phyloP scores from a whole-genome alignment of 2,888 invertebrate species.

The Euspilapteryx auroguttella region DNA sequence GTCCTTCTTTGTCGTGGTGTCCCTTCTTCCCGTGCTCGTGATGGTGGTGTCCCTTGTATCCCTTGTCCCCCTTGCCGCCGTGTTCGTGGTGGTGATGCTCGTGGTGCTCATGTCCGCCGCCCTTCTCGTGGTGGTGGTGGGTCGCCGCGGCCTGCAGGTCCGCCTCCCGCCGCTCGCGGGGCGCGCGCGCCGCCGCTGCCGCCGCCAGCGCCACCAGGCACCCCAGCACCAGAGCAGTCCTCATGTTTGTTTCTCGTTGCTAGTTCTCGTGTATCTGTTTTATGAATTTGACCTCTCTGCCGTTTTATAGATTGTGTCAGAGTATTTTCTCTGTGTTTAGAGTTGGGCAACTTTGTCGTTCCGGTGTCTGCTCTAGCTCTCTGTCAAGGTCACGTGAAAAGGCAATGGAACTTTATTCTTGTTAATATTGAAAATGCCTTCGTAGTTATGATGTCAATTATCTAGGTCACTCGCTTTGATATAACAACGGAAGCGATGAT shows the following conservation, averaged over 20 bases:
- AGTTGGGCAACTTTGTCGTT: conserved; percentile 30
- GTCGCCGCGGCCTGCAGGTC: conserved; percentile 59
- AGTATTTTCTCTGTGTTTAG: conserved; percentile 29
- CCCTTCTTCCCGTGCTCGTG: conserved; percentile 71
- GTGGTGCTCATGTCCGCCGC: conserved; percentile 67
- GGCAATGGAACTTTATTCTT: background rate
- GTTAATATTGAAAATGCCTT: background rate
- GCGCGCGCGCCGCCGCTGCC: conserved; percentile 34
- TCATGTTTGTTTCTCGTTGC: conserved; percentile 27
- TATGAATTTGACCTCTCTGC: conserved; percentile 23
- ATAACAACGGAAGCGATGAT: too few relatives aligned
- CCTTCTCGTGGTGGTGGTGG: conserved; percentile 36
- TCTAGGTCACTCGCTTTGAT: too few relatives aligned
- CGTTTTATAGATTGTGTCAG: conserved; percentile 45
- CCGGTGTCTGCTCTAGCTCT: conserved; percentile 22
- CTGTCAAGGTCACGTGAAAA: conserved; percentile 29
- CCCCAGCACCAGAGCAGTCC: conserved; percentile 25
- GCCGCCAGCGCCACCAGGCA: conserved; percentile 34
- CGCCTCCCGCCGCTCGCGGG: conserved; percentile 42
- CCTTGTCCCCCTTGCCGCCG: conserved; percentile 70
- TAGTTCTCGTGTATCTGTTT: conserved; percentile 17
- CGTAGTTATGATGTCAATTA: too few relatives aligned
- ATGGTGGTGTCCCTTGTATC: conserved; percentile 68
- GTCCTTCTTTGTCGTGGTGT: conserved; percentile 70
- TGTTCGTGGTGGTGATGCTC: conserved; percentile 64